These are phyloP conservation scores for Chydorus sphaericus DNA, from an alignment of 2,888 invertebrate species.

Conservation along the genomic window DNA sequence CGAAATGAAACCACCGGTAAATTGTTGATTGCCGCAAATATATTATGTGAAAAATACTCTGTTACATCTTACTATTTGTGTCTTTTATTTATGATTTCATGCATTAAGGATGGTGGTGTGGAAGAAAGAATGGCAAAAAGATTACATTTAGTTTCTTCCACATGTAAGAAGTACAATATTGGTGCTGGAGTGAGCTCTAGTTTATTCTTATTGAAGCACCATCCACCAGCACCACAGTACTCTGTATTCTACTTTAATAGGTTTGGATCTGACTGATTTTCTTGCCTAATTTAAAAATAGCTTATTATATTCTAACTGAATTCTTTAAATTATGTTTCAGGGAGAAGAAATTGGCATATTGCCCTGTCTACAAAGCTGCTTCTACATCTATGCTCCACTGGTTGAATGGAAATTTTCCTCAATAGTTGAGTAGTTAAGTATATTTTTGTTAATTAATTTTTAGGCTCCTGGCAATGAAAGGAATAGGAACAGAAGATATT, in stretches of 20 bases:
- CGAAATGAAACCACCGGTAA: too few species aligned
- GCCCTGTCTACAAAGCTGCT: slow-evolving; percentile 66
- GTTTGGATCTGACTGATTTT: slow-evolving; percentile 22
- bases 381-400: slow-evolving; percentile 90
- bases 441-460: too few species aligned
- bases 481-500: slow-evolving; percentile 35
- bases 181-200: slow-evolving; percentile 24
- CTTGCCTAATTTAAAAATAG: not conserved
- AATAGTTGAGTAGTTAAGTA: too few species aligned
- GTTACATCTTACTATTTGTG: too few species aligned
- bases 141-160: slow-evolving; percentile 23
- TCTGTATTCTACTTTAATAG: slow-evolving; percentile 32
- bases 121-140: slow-evolving; percentile 19
- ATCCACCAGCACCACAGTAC: slow-evolving; percentile 35
- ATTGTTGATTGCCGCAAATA: too few species aligned
- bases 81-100: too few species aligned
- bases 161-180: slow-evolving; percentile 30
- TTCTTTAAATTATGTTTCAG: slow-evolving; percentile 21
- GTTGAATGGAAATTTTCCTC: too few species aligned
- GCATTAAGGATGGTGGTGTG: too few species aligned
- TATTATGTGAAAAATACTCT: too few species aligned
- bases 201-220: slow-evolving; percentile 26
- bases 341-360: slow-evolving; percentile 45
- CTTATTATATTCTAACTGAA: not conserved
- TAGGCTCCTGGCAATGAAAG: slow-evolving; percentile 71